Conservation (phyloP, 2,113 vertebrate species). For the Garra rufa region DNA sequence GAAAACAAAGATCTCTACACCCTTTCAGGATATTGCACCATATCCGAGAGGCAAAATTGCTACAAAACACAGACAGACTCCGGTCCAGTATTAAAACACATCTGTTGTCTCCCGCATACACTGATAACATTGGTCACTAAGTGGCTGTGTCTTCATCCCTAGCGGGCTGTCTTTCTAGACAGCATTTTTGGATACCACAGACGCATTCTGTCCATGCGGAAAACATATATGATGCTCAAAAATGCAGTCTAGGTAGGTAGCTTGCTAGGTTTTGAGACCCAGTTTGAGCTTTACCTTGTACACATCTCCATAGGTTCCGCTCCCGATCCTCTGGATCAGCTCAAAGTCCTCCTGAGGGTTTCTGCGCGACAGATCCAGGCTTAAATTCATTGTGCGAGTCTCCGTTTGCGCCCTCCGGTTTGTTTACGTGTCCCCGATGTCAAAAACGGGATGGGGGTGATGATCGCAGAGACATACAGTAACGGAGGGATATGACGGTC, state of each 20-base stretch:
- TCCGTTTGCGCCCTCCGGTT: conserved; percentile 63
- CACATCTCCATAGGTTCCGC: conserved; percentile 98
- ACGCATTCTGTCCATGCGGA: not conserved
- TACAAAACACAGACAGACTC: conserved; percentile 10
- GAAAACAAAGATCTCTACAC: not conserved
- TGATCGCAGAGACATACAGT: conserved; percentile 69
- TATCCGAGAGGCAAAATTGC: not conserved
- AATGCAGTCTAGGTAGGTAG: not conserved
- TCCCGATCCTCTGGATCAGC: conserved; percentile 97
- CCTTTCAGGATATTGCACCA: not conserved
- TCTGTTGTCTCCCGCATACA: conserved; percentile 3
- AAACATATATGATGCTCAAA: not conserved
- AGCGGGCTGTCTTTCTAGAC: not conserved
- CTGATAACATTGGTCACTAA: not conserved
- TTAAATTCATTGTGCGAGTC: conserved; percentile 78
- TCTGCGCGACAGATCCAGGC: conserved; percentile 90
- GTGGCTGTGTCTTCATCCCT: not conserved
- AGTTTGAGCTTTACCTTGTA: conserved; percentile 86
- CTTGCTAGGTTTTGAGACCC: not conserved
- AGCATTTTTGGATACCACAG: not conserved
- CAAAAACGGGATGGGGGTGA: conserved; percentile 29
- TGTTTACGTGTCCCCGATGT: conserved; percentile 28
- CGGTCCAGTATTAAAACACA: not conserved
- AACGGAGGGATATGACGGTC: conserved; percentile 34
- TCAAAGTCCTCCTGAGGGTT: conserved; percentile 99